Conservation (phyloP, 1,140 invertebrate species). For the Aradophagus sp. region DNA sequence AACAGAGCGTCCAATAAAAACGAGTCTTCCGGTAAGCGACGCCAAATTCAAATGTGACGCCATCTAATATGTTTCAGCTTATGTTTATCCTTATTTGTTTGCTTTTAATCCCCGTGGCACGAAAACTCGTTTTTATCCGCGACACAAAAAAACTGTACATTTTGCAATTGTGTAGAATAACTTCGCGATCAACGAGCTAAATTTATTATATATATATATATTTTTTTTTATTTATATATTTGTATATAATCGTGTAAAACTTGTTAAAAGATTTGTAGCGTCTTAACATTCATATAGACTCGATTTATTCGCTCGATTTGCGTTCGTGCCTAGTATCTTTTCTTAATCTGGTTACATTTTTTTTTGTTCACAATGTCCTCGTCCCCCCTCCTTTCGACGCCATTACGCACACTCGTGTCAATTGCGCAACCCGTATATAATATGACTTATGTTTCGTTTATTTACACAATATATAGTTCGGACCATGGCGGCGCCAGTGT, state of each 20-base stretch:
- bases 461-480: conserved; percentile 48
- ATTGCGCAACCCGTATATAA: conserved; percentile 41
- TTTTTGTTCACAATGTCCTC: too few relatives aligned
- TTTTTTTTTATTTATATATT: conserved; percentile 31
- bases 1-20: conserved; percentile 50
- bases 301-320: conserved; percentile 34
- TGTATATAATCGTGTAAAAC: conserved; percentile 53
- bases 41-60: conserved; percentile 12
- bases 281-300: conserved; percentile 48
- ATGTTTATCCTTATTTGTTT: conserved; percentile 33
- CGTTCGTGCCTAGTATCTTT: conserved; percentile 25
- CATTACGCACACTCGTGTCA: conserved; percentile 6
- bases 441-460: conserved; percentile 48
- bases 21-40: conserved; percentile 38
- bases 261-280: conserved; percentile 49
- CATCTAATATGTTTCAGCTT: conserved; percentile 49
- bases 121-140: conserved; percentile 52
- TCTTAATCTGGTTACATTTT: conserved; percentile 1
- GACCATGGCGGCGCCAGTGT: conserved; percentile 9
- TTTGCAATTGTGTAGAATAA: conserved; percentile 49
- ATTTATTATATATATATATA: conserved; percentile 34
- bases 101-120: neutral
- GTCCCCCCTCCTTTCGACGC: too few relatives aligned
- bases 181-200: conserved; percentile 50
- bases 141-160: conserved; percentile 48